Evolutionary conservation across 2,888 invertebrate genomes (phyloP).

Genomic region (Ophion ellenae): DNA sequence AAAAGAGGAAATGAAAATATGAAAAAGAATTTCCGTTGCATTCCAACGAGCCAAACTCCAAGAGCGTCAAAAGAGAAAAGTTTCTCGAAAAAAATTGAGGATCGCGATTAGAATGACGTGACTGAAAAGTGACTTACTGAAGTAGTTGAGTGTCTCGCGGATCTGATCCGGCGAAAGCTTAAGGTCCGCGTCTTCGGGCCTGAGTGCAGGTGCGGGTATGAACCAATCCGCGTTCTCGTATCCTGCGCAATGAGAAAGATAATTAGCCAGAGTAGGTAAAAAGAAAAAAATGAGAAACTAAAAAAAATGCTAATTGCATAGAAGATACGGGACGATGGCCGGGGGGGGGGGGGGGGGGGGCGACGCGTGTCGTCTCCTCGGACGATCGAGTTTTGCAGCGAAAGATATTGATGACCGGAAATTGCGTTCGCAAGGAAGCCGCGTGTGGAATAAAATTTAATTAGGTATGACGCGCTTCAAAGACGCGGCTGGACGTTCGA

Average conservation of each 20-base stretch:
- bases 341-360: neutral
- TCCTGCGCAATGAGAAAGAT: conserved; percentile 85
- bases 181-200: conserved; percentile 89
- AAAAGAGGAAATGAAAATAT: too few relatives aligned
- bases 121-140: conserved; percentile 90
- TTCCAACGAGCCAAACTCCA: too few relatives aligned
- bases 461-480: conserved; percentile 32
- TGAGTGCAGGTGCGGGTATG: conserved; percentile 94
- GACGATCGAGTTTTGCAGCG: neutral
- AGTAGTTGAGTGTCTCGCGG: conserved; percentile 98
- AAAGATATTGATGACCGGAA: conserved; percentile 52
- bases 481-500: conserved; percentile 5
- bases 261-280: neutral
- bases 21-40: too few relatives aligned
- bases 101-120: neutral
- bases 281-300: neutral
- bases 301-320: neutral
- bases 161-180: conserved; percentile 96
- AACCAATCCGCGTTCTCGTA: conserved; percentile 97
- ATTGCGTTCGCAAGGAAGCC: conserved; percentile 56
- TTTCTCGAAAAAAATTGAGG: conserved; percentile 1
- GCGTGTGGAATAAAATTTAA: conserved; percentile 49
- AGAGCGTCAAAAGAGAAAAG: neutral
- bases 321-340: neutral
- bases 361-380: neutral